Evolutionary conservation across 1,140 invertebrate genomes (phyloP).

Genomic region (Pseudachorutes palmiensis): DNA sequence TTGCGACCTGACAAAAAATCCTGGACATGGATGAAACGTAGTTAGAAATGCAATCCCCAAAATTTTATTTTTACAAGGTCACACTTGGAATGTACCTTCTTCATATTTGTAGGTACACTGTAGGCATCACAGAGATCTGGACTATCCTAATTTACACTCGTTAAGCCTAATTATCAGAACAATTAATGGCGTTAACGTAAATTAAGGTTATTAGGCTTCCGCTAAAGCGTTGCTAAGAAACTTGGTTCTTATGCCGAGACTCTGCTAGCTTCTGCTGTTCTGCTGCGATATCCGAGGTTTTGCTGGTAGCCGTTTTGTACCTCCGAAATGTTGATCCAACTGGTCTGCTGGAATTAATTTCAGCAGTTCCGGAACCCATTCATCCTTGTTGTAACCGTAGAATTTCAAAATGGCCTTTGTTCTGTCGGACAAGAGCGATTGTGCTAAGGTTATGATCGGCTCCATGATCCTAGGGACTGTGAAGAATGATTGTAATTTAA

Average conservation of each 20-base stretch:
- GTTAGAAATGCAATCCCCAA: too few relatives aligned
- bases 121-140: too few relatives aligned
- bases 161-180: background rate
- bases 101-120: too few relatives aligned
- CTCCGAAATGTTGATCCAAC: constrained; percentile 1
- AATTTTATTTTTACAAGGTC: too few relatives aligned
- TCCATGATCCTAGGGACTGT: constrained; percentile 7
- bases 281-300: background rate
- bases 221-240: too few relatives aligned
- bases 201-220: background rate
- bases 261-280: background rate
- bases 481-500: background rate
- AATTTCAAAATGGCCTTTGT: background rate
- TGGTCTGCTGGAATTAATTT: constrained; percentile 4
- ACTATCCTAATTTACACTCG: background rate
- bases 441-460: background rate
- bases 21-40: too few relatives aligned
- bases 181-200: background rate
- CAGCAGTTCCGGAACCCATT: background rate
- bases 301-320: background rate
- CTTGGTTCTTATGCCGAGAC: too few relatives aligned
- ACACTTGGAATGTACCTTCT: too few relatives aligned
- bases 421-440: background rate
- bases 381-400: background rate
- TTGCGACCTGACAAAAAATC: too few relatives aligned